Base-by-base conservation (phyloP, 1,140 invertebrate species). In the Drosophila bifasciata region DNA sequence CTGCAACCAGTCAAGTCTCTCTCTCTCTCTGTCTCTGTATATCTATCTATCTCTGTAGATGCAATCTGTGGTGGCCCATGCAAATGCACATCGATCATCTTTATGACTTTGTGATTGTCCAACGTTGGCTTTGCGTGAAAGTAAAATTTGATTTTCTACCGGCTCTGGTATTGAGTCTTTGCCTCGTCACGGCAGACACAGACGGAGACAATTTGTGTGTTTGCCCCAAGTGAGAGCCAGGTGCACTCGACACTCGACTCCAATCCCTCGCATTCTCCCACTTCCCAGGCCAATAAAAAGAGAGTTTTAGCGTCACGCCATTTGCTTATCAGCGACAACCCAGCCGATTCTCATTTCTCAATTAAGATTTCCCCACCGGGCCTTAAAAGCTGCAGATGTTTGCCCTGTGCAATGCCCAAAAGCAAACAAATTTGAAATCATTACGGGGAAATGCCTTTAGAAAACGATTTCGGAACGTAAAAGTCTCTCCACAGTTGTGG, bases 41-140 rank as follows among this genome's bases (percentile, higher is more conserved):
- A 36, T 13, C 0, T 36, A 36, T 36, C 32, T 36, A 36, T 36
- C 32, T 36, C 32, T 36, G 0, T 5, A 36, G 16, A 11, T 59
- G 61, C 68, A 52, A 48, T 51, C 28, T 63, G 63, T 68, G 66
- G 80, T n/a, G n/a, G n/a, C n/a, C n/a, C 66, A 86, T 86, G 83
- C 78, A 86, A 80, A 86, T 86, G 81, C 83, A 86, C 81, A 86
- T 86, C 81, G 83, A 86, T 86, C 81, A 85, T 81, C 64, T 78
- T 78, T 66, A 67, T 88, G 81, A 71, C 74, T 80, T 80, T 76
- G 72, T 48, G 58, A 76, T 85, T 85, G 76, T 79, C 58, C 71
- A 77, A 45, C 62, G 61, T 83, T 83, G 78, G 53, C 58, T 63
- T 60, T 68, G 48, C 58, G 83, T 83, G 84, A 86, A 86, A 86